Evolutionary conservation across 2,888 invertebrate genomes (phyloP), one percentile per base, ranked within the genome.

Genomic region (Chrysopilus asiliformis): DNA sequence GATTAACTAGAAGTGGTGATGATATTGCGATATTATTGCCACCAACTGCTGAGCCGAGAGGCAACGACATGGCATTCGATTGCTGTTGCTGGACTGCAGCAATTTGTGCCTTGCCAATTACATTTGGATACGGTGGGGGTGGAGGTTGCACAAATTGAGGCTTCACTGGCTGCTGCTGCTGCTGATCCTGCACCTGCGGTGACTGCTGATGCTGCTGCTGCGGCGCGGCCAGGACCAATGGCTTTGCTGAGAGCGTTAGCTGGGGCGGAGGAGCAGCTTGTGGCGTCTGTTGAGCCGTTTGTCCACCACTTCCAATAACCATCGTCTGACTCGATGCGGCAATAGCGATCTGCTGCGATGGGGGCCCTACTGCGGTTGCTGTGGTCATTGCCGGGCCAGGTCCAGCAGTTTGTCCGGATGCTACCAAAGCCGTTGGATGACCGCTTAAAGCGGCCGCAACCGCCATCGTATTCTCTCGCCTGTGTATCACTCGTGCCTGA

Each of bases 1-100:
- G 66, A 63, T 93, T 93, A 20, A 93, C 93, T 46, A 93, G 68
- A 47, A 93, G 66, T 15, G 93, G 93, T 55, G 90, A 91, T 46
- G 78, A 87, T 60, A 81, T 74, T 38, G 82, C 83, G 47, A 83
- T 83, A 43, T 74, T 68, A 41, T 54, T 55, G 31, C 48, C 46
- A 36, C 34, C 35, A 26, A 24, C 14, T 29, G 25, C 27, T 12
- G 32, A 16, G 7, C 36, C 29, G 20, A 32, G n/a, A 14, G 42
- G 27, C 27, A 37, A 20, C 13, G 40, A 29, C 26, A 38, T 38
- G 14, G 32, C 20, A 25, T 39, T 38, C 16, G 36, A 22, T 30
- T 33, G 38, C 12, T 38, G 28, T 5, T 22, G 43, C 15, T 20
- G 26, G 20, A 26, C 30, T 12, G 32, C 26, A 16, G 31, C 32